Base-by-base conservation (phyloP, 2,888 invertebrate genomes). In the Rapana venosa region DNA sequence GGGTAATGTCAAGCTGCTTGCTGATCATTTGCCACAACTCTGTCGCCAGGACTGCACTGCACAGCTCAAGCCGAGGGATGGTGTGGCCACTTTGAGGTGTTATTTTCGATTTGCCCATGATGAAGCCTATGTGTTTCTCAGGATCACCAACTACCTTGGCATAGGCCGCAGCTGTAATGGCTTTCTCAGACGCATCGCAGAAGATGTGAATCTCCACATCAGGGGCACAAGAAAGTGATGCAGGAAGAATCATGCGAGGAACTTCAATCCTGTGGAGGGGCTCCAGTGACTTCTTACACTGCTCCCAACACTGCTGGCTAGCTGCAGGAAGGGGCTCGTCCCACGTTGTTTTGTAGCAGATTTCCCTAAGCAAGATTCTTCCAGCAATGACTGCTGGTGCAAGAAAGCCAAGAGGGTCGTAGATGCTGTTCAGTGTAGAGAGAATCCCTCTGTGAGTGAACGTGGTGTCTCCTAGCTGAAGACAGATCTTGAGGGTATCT, bases 101-200 rank as follows among this genome's bases (percentile, higher is more conserved):
- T 2, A 66, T 13, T 26, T 66, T 66, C 20, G 66, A 66, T 66
- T 66, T 66, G 66, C 66, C 66, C 66, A 66, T 66, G 66, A 66
- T 66, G 66, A 66, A 66, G 66, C 66, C 66, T 66, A 26, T 66
- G 20, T 66, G 66, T 26, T 66, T 66, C 20, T 66, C 66, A 66
- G 66, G 26, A 26, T 66, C 26, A 66, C 26, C 13, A 13, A 26
- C 17, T 66, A 66, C 61, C 47, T 36, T 87, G 4, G 90, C 30
- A 35, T 90, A 91, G 11, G 81, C 89, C 1, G 87, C 90, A 11
- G 90, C 89, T 22, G 91, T 84, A 32, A 91, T 91, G 4, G 90
- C 91, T n/a, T 89, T 89, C 86, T 90, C 91, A 13, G 90, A 90
- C 13, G 92, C 92, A 86, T 92, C 91, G 17, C 87, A 87, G 87